Evolutionary conservation across 2,888 invertebrate species (phyloP), one percentile per base, ranked within the genome.

Genomic region (Hydrotaea cyrtoneurina): DNA sequence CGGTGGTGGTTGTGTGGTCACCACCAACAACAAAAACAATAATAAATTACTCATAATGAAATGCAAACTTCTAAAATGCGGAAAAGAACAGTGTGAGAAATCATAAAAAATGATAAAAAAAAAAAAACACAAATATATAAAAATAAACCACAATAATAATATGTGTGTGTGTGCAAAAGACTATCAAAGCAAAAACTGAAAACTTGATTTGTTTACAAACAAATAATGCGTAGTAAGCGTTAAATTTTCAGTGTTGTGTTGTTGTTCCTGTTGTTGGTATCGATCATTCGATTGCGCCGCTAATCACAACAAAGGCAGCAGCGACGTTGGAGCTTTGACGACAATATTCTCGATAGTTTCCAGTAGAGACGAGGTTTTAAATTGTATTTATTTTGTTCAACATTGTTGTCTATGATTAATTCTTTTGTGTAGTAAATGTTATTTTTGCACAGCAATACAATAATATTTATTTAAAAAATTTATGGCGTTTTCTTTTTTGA

Each of bases 171-270:
- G n/a, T n/a, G 36, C 31, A 31, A 31, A 19, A 31, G 64, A 15
- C 21, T 17, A 17, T 64, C 15, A 3, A 39, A 2, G 36, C 13
- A 31, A 39, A 31, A n/a, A 55, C 17, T 10, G 43, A 57, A 74
- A 74, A 59, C 43, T 43, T 74, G 59, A 59, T 59, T 74, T 74
- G 73, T 74, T 74, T 57, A 43, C 23, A 74, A 74, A 74, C 73
- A 73, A 43, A 74, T 59, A 74, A 74, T 59, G 59, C 73, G 73
- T 59, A 74, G 21, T 59, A 55, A 55, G 55, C 26, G 26, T 36
- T 17, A 4, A 64, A 31, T 17, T 17, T 36, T 26, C 15, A 59
- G 26, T 59, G 15, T 13, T 59, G 13, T 64, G 43, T 39, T 21
- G 17, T 3, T 50, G 50, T 50, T 50, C 8, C 13, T 50, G 50